Evolutionary conservation across 2,888 invertebrate genomes (phyloP).

Genomic region (Agapostemon virescens): DNA sequence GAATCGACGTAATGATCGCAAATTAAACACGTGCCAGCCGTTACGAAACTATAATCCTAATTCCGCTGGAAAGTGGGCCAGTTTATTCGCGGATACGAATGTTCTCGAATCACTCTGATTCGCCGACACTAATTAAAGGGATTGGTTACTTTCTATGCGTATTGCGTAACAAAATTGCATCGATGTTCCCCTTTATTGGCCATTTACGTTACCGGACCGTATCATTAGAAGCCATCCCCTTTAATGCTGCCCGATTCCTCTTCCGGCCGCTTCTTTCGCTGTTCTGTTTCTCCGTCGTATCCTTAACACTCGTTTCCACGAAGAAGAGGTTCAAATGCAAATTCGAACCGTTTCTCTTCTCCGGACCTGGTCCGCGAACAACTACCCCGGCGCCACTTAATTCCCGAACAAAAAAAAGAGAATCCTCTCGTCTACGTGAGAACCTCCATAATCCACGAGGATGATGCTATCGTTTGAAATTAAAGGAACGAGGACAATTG

Average conservation of each 20-base stretch:
- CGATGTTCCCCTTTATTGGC: slow-evolving; percentile 27
- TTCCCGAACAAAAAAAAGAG: slow-evolving; percentile 47
- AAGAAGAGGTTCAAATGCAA: slow-evolving; percentile 59
- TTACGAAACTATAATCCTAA: not conserved
- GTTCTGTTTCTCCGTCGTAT: slow-evolving; percentile 26
- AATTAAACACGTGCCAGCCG: not conserved
- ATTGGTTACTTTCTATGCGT: not conserved
- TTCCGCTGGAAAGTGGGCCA: not conserved
- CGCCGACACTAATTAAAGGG: slow-evolving; percentile 6
- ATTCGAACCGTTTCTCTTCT: slow-evolving; percentile 54
- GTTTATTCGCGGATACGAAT: not conserved
- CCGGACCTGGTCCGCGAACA: slow-evolving; percentile 14
- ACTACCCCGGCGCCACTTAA: slow-evolving; percentile 58
- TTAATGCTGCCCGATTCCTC: slow-evolving; percentile 55
- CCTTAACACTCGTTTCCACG: slow-evolving; percentile 49
- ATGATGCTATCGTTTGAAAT: slow-evolving; percentile 26
- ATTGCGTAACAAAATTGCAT: slow-evolving; percentile 33
- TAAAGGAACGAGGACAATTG: slow-evolving; percentile 6
- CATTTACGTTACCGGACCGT: slow-evolving; percentile 15
- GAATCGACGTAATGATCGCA: not conserved
- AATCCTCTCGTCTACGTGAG: not conserved
- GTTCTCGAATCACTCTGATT: not conserved
- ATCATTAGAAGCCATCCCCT: slow-evolving; percentile 43
- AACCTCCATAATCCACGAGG: slow-evolving; percentile 13
- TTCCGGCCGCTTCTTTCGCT: slow-evolving; percentile 29